These are phyloP conservation scores for Lumbricus terrestris DNA, from an alignment of 2,888 invertebrate genomes.

Conservation along the genomic window DNA sequence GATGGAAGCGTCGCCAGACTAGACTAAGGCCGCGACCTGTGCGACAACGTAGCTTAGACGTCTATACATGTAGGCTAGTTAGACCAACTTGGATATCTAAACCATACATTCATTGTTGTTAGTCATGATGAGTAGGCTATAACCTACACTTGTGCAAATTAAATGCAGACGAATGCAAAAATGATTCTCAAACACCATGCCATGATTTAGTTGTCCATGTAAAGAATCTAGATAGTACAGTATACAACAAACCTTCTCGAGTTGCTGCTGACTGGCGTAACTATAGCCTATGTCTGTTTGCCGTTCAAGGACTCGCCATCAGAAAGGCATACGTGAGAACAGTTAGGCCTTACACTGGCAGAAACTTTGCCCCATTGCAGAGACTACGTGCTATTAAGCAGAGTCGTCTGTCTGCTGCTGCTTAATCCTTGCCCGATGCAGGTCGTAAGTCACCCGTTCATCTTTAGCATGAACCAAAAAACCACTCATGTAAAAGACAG, in stretches of 20 bases:
- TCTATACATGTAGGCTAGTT: no score
- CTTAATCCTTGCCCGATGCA: neutral
- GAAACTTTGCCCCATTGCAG: neutral
- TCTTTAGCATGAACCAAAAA: neutral
- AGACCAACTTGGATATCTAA: neutral
- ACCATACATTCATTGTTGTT: neutral
- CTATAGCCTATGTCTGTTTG: neutral
- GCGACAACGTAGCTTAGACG: no score
- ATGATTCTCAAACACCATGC: neutral
- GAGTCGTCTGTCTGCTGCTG: neutral
- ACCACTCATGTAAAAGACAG: neutral
- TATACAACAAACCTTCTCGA: no score
- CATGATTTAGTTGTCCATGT: neutral
- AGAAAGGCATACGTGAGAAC: neutral
- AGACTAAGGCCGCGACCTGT: no score
- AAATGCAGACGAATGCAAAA: neutral
- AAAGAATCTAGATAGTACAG: neutral
- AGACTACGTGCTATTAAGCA: neutral
- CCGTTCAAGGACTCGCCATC: neutral
- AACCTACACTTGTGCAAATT: neutral
- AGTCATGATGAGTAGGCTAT: no score
- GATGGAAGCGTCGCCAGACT: no score
- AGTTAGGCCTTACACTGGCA: no score
- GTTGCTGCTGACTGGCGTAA: no score
- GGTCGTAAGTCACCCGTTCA: neutral